Percentiles rank a stretch among this genome's conserved stretches.
These are phyloP conservation scores for Phorcus lineatus DNA, from an alignment of 2,888 invertebrate species.

Conservation along the genomic window DNA sequence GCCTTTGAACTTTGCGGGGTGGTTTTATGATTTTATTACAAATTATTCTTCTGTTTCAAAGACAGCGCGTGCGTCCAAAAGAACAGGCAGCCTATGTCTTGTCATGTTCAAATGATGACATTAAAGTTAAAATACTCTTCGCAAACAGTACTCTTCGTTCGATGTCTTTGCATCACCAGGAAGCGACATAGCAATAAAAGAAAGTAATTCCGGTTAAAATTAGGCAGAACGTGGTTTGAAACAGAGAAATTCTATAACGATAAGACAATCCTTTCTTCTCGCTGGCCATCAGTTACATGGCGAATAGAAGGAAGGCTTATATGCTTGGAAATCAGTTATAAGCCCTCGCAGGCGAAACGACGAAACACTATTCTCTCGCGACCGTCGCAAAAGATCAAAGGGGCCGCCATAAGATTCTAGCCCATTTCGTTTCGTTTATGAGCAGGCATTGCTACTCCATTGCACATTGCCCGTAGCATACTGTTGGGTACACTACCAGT, in stretches of 20 bases:
- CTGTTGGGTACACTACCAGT: no score
- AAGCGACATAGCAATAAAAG: background rate
- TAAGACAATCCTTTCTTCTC: background rate
- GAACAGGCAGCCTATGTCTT: background rate
- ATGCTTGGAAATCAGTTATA: constrained; percentile 8
- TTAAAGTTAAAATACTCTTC: constrained; percentile 7
- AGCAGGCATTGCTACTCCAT: background rate
- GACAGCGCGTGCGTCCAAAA: background rate
- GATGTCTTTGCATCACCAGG: background rate
- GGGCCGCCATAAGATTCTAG: background rate
- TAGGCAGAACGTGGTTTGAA: background rate
- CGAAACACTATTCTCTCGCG: constrained; percentile 23
- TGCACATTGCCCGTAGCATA: no score
- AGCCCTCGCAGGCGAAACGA: background rate
- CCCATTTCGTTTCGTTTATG: constrained; percentile 11
- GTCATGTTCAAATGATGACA: background rate
- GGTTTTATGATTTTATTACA: constrained; percentile 9
- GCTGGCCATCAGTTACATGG: background rate
- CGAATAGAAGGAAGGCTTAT: constrained; percentile 7
- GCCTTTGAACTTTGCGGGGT: background rate
- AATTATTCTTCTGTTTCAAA: constrained; percentile 2
- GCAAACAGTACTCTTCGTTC: background rate
- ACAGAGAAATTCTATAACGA: constrained; percentile 11
- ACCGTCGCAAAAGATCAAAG: constrained; percentile 12
- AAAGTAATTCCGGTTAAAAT: constrained; percentile 12